A percentile compares a stretch with the other conserved stretches of the same genome.
These are phyloP conservation scores for Phenganax subtilis DNA, from an alignment of 92 coral and sea anemone species.

Conservation along the genomic window DNA sequence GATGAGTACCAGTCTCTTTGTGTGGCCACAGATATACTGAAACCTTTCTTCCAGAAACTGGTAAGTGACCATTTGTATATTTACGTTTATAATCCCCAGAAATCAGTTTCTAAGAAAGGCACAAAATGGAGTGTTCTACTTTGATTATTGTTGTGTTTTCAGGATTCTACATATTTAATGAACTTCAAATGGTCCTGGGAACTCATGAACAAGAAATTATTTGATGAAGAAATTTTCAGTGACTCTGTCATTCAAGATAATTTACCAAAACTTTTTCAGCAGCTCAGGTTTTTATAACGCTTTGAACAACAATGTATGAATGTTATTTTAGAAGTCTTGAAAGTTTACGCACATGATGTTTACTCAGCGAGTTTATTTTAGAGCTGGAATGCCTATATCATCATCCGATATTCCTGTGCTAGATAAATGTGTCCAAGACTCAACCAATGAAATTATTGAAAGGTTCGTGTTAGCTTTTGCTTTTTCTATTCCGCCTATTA, in stretches of 20 bases:
- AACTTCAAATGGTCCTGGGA: slow-evolving; percentile 66
- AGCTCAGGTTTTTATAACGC: slow-evolving; percentile 46
- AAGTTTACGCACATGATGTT: too few species aligned
- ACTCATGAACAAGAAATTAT: slow-evolving; percentile 62
- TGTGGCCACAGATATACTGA: slow-evolving; percentile 62
- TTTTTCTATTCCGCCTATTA: not conserved
- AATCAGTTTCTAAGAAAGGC: not conserved
- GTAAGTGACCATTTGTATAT: slow-evolving; percentile 33
- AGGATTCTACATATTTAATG: slow-evolving; percentile 61
- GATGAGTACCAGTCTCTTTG: slow-evolving; percentile 76
- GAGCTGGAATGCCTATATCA: not conserved
- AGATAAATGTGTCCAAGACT: slow-evolving; percentile 14
- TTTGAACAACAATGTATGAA: too few species aligned
- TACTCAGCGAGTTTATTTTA: not conserved
- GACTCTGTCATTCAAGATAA: slow-evolving; percentile 55
- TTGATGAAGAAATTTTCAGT: slow-evolving; percentile 62
- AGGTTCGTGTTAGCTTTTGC: not conserved
- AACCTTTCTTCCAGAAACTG: slow-evolving; percentile 63
- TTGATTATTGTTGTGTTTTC: slow-evolving; percentile 5
- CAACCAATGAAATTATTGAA: not conserved
- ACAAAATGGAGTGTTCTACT: not conserved
- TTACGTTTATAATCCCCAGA: too few species aligned
- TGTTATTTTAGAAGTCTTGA: too few species aligned
- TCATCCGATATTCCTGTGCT: not conserved
- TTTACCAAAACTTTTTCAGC: slow-evolving; percentile 51